Percentiles rank a stretch among this genome's conserved stretches.
Conservation (phyloP, 1,140 invertebrate species). For the Maconellicoccus hirsutus region DNA sequence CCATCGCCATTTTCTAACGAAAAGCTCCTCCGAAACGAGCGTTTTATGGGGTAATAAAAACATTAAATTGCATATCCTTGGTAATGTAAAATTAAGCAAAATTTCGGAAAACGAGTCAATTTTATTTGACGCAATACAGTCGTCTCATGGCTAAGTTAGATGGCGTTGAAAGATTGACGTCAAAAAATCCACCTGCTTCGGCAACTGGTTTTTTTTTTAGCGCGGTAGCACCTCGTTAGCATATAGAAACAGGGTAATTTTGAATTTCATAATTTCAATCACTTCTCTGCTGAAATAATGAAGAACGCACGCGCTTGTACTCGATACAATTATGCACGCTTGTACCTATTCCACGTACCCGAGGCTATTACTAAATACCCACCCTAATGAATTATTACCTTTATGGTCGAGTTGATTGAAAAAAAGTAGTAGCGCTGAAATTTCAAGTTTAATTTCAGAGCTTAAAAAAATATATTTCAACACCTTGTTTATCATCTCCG, state of each 20-base stretch:
- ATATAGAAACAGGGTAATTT: background rate
- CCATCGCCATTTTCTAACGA: too few relatives aligned
- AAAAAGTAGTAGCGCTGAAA: background rate
- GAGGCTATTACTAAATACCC: background rate
- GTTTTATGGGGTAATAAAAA: too few relatives aligned
- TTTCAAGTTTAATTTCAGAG: background rate
- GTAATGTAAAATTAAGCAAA: too few relatives aligned
- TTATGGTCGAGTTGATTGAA: background rate
- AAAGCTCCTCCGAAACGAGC: too few relatives aligned
- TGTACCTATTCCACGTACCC: background rate
- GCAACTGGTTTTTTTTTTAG: background rate
- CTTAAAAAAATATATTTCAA: background rate
- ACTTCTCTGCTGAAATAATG: background rate
- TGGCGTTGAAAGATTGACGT: too few relatives aligned
- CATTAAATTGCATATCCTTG: too few relatives aligned
- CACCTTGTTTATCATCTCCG: background rate
- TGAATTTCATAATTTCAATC: slow-evolving; percentile 9
- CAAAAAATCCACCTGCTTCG: background rate
- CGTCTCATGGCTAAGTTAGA: too few relatives aligned
- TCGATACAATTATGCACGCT: background rate
- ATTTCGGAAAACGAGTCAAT: too few relatives aligned
- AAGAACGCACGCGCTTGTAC: background rate
- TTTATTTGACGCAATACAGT: too few relatives aligned
- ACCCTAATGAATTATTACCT: slow-evolving; percentile 5
- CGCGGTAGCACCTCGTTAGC: background rate